These are phyloP conservation scores for Herpailurus yagouaroundi DNA, from an alignment of 2,113 vertebrate species.

Conservation along the genomic window DNA sequence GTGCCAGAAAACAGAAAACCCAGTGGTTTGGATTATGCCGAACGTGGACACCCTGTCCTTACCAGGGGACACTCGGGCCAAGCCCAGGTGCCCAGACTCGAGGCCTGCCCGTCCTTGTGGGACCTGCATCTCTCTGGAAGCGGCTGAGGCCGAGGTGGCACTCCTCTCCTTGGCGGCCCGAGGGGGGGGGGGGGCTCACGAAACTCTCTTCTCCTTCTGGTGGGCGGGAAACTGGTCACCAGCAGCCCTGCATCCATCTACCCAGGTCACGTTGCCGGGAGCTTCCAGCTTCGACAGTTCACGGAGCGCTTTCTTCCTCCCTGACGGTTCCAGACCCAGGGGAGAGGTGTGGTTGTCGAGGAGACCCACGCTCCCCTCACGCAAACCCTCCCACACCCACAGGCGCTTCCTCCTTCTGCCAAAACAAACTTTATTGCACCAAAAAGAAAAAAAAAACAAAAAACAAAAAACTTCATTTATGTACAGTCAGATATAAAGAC, in stretches of 20 bases:
- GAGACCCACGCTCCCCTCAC: background rate
- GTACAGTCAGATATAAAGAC: slow-evolving; percentile 87
- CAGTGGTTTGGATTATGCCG: background rate
- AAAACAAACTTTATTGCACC: slow-evolving; percentile 91
- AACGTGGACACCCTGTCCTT: background rate
- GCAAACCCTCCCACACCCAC: slow-evolving; percentile 68
- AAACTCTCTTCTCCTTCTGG: background rate
- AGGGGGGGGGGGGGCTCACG: background rate
- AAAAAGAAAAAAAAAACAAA: slow-evolving; percentile 68
- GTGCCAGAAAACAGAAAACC: background rate
- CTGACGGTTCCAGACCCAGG: background rate
- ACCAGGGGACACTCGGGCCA: too few relatives aligned
- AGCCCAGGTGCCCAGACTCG: background rate
- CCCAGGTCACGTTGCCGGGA: fast-evolving
- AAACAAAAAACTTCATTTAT: slow-evolving; percentile 79
- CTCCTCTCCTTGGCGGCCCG: background rate
- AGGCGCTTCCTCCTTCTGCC: slow-evolving; percentile 84
- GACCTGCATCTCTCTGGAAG: background rate
- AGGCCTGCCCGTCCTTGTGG: background rate
- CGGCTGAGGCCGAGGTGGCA: background rate
- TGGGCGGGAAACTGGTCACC: background rate
- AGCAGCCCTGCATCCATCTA: background rate
- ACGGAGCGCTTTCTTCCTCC: background rate
- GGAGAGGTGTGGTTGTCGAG: background rate
- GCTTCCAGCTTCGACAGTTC: background rate